Evolutionary conservation across 2,888 invertebrate genomes (phyloP).

Genomic region (Eupeodes luniger): DNA sequence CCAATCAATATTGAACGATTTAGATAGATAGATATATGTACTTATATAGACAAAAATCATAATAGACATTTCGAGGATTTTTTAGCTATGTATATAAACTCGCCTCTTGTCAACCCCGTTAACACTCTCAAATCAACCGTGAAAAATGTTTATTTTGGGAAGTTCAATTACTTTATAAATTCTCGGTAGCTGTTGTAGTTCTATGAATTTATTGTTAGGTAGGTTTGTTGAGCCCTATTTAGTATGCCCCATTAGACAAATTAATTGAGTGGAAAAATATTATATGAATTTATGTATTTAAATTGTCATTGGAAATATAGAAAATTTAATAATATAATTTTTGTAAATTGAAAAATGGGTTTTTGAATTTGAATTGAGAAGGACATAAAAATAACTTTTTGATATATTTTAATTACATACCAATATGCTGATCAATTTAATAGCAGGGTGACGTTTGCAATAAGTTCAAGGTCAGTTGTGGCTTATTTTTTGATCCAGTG

Average conservation of each 20-base stretch:
- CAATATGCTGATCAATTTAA: no score
- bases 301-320: not conserved
- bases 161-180: not conserved
- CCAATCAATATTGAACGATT: no score
- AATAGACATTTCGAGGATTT: slow-evolving; percentile 9
- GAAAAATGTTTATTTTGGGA: slow-evolving; percentile 39
- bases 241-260: slow-evolving; percentile 19
- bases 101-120: slow-evolving; percentile 23
- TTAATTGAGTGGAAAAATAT: slow-evolving; percentile 43
- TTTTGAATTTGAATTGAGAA: not conserved
- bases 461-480: no score
- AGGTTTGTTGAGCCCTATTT: not conserved
- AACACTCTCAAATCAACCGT: slow-evolving; percentile 47
- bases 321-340: not conserved
- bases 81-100: not conserved
- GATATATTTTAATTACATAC: no score
- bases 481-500: no score
- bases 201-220: not conserved
- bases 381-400: no score
- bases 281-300: not conserved
- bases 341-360: slow-evolving; percentile 10
- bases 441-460: no score
- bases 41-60: not conserved
- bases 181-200: not conserved
- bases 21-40: no score